A percentile compares a stretch with the other conserved stretches of the same genome.
Evolutionary conservation across 1,140 invertebrate genomes (phyloP).

Genomic region (Drosophila sproati): DNA sequence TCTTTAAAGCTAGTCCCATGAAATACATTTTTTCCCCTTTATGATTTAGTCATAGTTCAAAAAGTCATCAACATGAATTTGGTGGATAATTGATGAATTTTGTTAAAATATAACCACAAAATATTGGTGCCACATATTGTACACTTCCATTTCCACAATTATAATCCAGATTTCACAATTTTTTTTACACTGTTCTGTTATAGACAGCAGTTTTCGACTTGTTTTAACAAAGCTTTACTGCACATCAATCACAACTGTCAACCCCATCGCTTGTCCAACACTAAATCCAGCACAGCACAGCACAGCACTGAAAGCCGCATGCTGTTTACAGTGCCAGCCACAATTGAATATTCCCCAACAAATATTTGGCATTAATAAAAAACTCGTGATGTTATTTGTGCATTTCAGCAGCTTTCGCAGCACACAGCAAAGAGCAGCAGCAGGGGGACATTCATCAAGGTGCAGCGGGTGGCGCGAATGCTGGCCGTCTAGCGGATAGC

Average conservation of each 20-base stretch:
- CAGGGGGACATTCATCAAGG: conserved; percentile 47
- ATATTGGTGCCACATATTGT: too few relatives aligned
- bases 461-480: conserved; percentile 39
- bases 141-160: too few relatives aligned
- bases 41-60: too few relatives aligned
- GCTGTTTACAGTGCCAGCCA: conserved; percentile 1
- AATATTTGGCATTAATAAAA: conserved; percentile 68
- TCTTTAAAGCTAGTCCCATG: too few relatives aligned
- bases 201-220: too few relatives aligned
- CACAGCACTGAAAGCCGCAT: neutral
- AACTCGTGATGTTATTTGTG: conserved; percentile 17
- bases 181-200: neutral
- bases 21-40: too few relatives aligned
- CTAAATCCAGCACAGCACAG: neutral
- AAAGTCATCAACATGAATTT: too few relatives aligned
- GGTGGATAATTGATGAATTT: too few relatives aligned
- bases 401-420: conserved; percentile 39
- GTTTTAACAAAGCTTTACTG: too few relatives aligned
- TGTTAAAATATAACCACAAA: too few relatives aligned
- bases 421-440: neutral
- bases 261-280: neutral
- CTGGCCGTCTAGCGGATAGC: conserved; percentile 45
- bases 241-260: neutral
- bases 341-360: conserved; percentile 23
- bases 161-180: too few relatives aligned